Evolutionary conservation across 2,797 vertebrate species (phyloP), one percentile per base, ranked within the genome.

Genomic region (Morelia viridis): DNA sequence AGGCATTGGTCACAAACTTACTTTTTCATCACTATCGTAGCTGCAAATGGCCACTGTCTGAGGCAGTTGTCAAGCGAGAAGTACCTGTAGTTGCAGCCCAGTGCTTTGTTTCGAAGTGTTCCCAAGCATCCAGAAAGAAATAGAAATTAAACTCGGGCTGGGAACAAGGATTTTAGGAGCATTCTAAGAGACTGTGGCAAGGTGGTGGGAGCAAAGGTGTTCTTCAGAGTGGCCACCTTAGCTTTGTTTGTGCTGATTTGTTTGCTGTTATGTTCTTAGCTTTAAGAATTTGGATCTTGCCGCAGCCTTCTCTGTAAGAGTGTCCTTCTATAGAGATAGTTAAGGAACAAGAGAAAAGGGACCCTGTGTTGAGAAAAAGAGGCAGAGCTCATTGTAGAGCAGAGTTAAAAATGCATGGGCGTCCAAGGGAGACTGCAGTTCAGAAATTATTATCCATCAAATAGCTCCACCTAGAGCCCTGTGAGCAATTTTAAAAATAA

Each of bases 381-480:
- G 92, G 4, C 9, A 93, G 80, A 92, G 68, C 93, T 90, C 91
- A 95, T 86, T 64, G 46, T 3, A 0, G 7, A 92, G 89, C n/a
- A 90, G 60, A 31, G 17, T 92, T 92, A 94, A 94, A 96, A 95
- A 95, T 91, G 96, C 80, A 90, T 56, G 8, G 5, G 35, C 86
- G 89, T 90, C 76, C 92, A 96, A 94, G 1, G 64, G 93, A 94
- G 50, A 15, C 26, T 0, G 0, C 2, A 91, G 57, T 12, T 92
- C n/a, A 84, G 90, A 90, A 89, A 85, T 46, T 85, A 50, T 53
- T 94, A 68, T 90, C 96, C 94, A 95, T 92, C 93, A 91, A 96
- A 97, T 89, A 97, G 97, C 97, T 96, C 97, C 97, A 97, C 89
- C 97, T 97, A 97, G 92, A 97, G 97, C 92, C 92, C 94, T 4